Percentiles rank a stretch among this genome's conserved stretches.
phyloP scores from a whole-genome alignment of 2,888 invertebrate genomes.

The Halictus quadricinctus region DNA sequence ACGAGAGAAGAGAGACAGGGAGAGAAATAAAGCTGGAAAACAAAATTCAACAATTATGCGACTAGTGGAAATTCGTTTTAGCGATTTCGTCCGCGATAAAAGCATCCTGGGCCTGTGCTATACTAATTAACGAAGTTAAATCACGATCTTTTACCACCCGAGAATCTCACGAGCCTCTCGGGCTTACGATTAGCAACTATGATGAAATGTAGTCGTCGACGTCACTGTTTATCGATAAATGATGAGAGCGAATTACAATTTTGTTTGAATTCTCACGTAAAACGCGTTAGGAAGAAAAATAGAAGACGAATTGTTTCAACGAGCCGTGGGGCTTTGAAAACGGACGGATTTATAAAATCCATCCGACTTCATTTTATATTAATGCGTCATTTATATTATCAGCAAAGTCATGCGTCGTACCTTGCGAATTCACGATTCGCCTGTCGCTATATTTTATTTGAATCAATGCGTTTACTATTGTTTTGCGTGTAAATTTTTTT shows the following conservation, averaged over 20 bases:
- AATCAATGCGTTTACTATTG: slow-evolving; percentile 63
- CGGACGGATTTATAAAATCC: slow-evolving; percentile 55
- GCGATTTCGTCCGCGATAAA: slow-evolving; percentile 28
- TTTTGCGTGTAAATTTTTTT: slow-evolving; percentile 67
- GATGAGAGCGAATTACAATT: slow-evolving; percentile 55
- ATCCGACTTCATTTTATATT: slow-evolving; percentile 52
- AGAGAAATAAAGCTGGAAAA: slow-evolving; percentile 19
- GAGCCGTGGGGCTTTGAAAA: slow-evolving; percentile 35
- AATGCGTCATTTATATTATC: slow-evolving; percentile 53
- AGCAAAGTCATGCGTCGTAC: slow-evolving; percentile 63
- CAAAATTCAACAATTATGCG: slow-evolving; percentile 5
- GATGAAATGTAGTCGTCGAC: slow-evolving; percentile 43
- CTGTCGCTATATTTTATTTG: slow-evolving; percentile 59
- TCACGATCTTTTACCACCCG: slow-evolving; percentile 18
- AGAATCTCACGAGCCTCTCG: slow-evolving; percentile 19
- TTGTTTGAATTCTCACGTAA: slow-evolving; percentile 58
- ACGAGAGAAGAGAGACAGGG: slow-evolving; percentile 4
- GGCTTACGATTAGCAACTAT: slow-evolving; percentile 42
- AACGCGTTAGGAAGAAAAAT: slow-evolving; percentile 49
- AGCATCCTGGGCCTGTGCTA: slow-evolving; percentile 48
- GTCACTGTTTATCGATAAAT: slow-evolving; percentile 65
- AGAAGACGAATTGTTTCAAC: slow-evolving; percentile 40
- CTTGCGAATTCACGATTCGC: slow-evolving; percentile 60
- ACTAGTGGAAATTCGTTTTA: slow-evolving; percentile 30
- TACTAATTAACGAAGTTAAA: slow-evolving; percentile 36